Evolutionary conservation across 2,797 vertebrate species (phyloP).

Genomic region (Ispidina picta): DNA sequence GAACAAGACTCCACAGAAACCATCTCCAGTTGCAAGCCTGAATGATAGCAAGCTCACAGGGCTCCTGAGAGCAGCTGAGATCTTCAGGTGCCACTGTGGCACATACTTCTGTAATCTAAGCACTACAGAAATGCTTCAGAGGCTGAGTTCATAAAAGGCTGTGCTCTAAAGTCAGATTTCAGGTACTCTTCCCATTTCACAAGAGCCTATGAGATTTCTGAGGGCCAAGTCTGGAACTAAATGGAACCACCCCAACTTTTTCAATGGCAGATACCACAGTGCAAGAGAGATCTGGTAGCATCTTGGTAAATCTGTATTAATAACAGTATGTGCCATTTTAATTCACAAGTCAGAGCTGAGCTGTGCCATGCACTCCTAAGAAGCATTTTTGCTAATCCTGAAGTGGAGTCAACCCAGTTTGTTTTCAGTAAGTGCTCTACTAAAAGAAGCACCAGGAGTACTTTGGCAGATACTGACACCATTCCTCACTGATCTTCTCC

Average conservation of each 20-base stretch:
- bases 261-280: background rate
- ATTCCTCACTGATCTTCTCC: background rate
- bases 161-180: background rate
- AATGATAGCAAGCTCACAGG: background rate
- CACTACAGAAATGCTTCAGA: background rate
- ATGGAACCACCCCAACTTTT: background rate
- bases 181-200: background rate
- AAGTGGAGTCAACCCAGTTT: background rate
- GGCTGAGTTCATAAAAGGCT: background rate
- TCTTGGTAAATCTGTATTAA: background rate
- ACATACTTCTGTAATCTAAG: background rate
- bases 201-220: background rate
- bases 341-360: background rate
- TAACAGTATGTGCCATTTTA: background rate
- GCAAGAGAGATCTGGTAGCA: background rate
- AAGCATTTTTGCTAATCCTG: background rate
- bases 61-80: background rate
- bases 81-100: background rate
- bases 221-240: background rate
- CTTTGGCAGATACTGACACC: background rate
- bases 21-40: background rate
- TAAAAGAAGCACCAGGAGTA: background rate
- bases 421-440: background rate
- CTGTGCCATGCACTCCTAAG: fast-evolving
- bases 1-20: background rate